These are phyloP conservation scores for Microcebus murinus DNA, from an alignment of 2,113 vertebrate species.

Conservation along the genomic window DNA sequence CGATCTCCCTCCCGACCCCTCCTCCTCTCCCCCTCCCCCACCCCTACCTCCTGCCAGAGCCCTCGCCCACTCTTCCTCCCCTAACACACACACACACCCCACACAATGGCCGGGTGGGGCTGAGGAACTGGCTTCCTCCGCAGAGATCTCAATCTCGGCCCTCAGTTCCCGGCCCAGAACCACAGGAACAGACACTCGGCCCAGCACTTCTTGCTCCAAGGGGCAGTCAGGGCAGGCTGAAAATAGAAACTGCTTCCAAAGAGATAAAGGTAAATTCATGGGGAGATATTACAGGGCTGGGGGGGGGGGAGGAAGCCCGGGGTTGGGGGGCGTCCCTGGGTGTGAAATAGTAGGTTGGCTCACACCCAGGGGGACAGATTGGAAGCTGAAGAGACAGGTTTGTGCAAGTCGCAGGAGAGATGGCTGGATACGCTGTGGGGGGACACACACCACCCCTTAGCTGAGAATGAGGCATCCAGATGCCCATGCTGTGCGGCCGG, in stretches of 20 bases:
- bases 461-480: background rate
- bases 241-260: conserved; percentile 44
- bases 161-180: conserved; percentile 59
- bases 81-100: background rate
- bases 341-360: background rate
- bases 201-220: conserved; percentile 10
- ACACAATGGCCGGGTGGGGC: conserved; percentile 80
- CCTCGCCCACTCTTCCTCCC: background rate
- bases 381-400: background rate
- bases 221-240: conserved; percentile 42
- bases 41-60: background rate
- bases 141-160: conserved; percentile 73
- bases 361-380: background rate
- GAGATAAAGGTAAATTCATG: conserved; percentile 67
- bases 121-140: conserved; percentile 75
- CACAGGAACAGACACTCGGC: background rate
- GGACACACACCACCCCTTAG: background rate
- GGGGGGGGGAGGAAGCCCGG: background rate
- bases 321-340: background rate
- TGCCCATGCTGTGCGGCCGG: accelerated
- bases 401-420: background rate
- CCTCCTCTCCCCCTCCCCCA: too few species aligned
- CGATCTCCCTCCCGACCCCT: background rate
- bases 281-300: background rate
- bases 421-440: background rate